These are phyloP conservation scores for Urophycis tenuis DNA, from an alignment of 2,797 vertebrate species.

Conservation along the genomic window DNA sequence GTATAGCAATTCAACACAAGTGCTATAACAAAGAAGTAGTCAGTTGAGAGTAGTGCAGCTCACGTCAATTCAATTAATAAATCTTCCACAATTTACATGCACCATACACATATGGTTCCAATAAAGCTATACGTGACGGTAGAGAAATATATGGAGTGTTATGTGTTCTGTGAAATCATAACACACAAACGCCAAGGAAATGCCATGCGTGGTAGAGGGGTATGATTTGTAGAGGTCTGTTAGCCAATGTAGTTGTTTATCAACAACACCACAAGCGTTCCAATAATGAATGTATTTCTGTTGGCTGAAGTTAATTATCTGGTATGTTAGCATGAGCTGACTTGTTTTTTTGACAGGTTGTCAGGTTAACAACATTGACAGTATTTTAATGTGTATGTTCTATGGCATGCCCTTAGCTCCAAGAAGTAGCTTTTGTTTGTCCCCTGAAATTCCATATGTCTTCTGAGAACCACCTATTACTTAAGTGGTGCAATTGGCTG, in stretches of 20 bases:
- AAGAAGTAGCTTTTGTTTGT: neutral
- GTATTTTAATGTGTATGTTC: neutral
- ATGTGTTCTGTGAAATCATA: constrained; percentile 27
- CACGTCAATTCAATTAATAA: constrained; percentile 5
- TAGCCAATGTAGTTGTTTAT: neutral
- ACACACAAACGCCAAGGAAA: constrained; percentile 31
- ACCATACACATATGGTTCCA: constrained; percentile 13
- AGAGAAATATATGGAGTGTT: constrained; percentile 7
- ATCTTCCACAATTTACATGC: constrained; percentile 4
- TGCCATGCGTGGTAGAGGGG: neutral
- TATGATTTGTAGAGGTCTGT: neutral
- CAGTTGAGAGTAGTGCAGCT: neutral
- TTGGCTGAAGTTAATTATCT: neutral
- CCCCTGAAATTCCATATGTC: neutral
- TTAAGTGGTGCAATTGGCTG: neutral
- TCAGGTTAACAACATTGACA: neutral
- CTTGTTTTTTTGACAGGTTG: neutral
- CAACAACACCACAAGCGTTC: neutral
- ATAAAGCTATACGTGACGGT: constrained; percentile 2
- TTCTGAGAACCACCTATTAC: neutral
- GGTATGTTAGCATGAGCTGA: neutral
- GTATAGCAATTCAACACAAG: too few relatives aligned
- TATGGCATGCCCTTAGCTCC: neutral
- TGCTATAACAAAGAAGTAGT: too few relatives aligned
- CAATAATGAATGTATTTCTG: neutral